These are phyloP conservation scores for Buathra laborator DNA, from an alignment of 2,888 invertebrate genomes.

Conservation along the genomic window DNA sequence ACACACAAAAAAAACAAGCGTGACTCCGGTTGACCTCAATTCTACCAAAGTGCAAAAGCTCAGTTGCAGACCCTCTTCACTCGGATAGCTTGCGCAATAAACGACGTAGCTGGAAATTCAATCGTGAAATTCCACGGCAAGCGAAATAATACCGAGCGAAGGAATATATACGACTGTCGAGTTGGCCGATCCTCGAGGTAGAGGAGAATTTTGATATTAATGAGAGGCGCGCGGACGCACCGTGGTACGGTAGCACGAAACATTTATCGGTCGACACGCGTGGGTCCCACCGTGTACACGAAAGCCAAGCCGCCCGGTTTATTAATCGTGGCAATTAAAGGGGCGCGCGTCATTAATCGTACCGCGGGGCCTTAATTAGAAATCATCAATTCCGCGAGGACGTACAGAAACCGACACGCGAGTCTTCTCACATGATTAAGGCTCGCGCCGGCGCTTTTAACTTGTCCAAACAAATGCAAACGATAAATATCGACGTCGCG, in stretches of 20 bases:
- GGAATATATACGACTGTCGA: conserved; percentile 46
- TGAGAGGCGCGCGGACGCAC: conserved; percentile 73
- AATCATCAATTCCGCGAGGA: conserved; percentile 82
- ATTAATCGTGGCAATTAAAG: conserved; percentile 84
- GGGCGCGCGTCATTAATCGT: conserved; percentile 83
- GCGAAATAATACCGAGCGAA: conserved; percentile 54
- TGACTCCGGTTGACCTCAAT: conserved; percentile 42
- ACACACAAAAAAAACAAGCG: conserved; percentile 17
- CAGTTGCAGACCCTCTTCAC: not conserved
- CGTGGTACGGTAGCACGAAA: conserved; percentile 82
- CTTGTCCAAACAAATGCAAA: conserved; percentile 68
- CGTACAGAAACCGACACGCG: conserved; percentile 68
- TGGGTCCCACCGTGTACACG: conserved; percentile 59
- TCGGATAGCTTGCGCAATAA: conserved; percentile 50
- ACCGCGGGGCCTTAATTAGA: conserved; percentile 82
- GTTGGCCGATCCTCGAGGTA: conserved; percentile 3
- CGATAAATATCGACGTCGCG: conserved; percentile 76
- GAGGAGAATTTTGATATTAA: conserved; percentile 74
- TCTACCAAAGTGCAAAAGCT: conserved; percentile 30
- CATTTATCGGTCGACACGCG: conserved; percentile 81
- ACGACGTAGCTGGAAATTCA: conserved; percentile 75
- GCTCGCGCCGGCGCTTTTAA: conserved; percentile 67
- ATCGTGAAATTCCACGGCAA: conserved; percentile 76
- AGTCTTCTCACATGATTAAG: conserved; percentile 75
- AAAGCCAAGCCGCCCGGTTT: conserved; percentile 73